phyloP scores from a whole-genome alignment of 2,113 vertebrate species.

The Gobius niger region DNA sequence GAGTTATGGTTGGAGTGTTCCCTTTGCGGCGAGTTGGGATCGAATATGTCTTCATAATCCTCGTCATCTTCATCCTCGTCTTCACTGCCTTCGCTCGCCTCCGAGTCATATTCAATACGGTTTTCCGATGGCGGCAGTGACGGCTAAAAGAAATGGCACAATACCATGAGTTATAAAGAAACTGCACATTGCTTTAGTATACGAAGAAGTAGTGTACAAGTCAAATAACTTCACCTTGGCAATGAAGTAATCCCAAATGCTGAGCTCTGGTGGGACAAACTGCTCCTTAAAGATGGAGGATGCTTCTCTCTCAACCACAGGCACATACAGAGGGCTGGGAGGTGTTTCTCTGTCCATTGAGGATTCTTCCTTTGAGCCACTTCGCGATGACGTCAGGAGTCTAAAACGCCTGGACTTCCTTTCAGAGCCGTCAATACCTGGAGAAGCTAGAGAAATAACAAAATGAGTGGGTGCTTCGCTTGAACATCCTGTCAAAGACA shows the following conservation, averaged over 20 bases:
- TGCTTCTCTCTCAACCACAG: slow-evolving; percentile 76
- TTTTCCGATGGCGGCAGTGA: slow-evolving; percentile 80
- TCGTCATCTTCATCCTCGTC: slow-evolving; percentile 83
- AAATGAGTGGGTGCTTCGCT: not conserved
- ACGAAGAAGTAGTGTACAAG: not conserved
- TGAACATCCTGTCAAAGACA: no score
- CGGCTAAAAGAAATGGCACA: slow-evolving; percentile 75
- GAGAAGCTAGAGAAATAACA: slow-evolving; percentile 61
- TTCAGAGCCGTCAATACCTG: slow-evolving; percentile 75
- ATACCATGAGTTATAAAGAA: no score
- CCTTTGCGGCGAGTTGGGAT: slow-evolving; percentile 78
- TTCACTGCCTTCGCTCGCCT: slow-evolving; percentile 88
- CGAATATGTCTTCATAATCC: slow-evolving; percentile 72
- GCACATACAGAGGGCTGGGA: slow-evolving; percentile 51
- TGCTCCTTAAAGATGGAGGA: slow-evolving; percentile 80
- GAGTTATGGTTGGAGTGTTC: slow-evolving; percentile 96
- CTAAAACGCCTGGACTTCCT: slow-evolving; percentile 78
- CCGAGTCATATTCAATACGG: slow-evolving; percentile 90
- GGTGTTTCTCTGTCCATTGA: slow-evolving; percentile 79
- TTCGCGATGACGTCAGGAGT: slow-evolving; percentile 79
- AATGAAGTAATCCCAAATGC: slow-evolving; percentile 99
- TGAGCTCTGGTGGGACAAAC: slow-evolving; percentile 94
- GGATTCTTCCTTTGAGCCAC: slow-evolving; percentile 78
- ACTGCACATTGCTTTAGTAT: no score
- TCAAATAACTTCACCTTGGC: slow-evolving; percentile 83